A percentile compares a stretch with the other conserved stretches of the same genome.
These are phyloP conservation scores for Macrophya alboannulata DNA, from an alignment of 2,888 invertebrate species.

Conservation along the genomic window DNA sequence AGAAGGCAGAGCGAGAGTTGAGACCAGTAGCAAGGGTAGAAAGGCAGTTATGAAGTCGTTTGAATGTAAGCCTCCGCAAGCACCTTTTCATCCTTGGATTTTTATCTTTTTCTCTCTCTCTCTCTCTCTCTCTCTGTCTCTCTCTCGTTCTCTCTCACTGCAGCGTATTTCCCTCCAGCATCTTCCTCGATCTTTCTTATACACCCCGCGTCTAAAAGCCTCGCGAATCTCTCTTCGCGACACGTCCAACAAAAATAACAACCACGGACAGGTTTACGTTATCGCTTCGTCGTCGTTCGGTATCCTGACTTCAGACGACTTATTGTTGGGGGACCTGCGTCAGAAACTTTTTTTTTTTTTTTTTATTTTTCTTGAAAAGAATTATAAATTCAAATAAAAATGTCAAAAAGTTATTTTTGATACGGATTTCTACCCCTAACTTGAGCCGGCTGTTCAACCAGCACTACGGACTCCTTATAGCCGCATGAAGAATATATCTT, in stretches of 20 bases:
- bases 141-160: background rate
- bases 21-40: slow-evolving; percentile 1
- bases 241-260: slow-evolving; percentile 36
- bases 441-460: background rate
- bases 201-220: background rate
- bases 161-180: background rate
- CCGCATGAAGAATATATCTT: background rate
- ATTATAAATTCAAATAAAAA: slow-evolving; percentile 50
- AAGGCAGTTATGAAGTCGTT: slow-evolving; percentile 58
- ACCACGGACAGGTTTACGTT: slow-evolving; percentile 16
- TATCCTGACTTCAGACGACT: background rate
- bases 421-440: background rate
- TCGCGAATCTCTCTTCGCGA: slow-evolving; percentile 29
- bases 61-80: slow-evolving; percentile 55
- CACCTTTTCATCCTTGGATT: slow-evolving; percentile 50
- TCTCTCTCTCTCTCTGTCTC: background rate
- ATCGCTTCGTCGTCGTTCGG: slow-evolving; percentile 13
- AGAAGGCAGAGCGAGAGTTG: background rate
- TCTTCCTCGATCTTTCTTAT: slow-evolving; percentile 15
- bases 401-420: slow-evolving; percentile 21
- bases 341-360: background rate
- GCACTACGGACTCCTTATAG: background rate
- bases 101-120: background rate
- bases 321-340: background rate
- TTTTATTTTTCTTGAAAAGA: background rate